Percentiles rank a stretch among this genome's conserved stretches.
Conservation (phyloP, 2,888 invertebrate genomes). For the Epinotia nisella region DNA sequence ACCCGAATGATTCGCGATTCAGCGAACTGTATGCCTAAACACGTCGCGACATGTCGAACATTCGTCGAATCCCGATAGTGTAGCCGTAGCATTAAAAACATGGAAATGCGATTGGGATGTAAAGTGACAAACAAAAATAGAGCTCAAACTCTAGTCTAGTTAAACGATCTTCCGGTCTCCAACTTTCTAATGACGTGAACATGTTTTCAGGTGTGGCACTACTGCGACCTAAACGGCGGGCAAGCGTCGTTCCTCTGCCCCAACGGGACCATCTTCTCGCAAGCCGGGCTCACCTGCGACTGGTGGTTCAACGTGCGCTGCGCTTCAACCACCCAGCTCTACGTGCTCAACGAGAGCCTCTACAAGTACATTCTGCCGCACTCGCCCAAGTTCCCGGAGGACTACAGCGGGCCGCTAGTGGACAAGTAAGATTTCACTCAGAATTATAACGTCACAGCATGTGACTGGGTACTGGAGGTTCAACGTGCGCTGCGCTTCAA, state of each 20-base stretch:
- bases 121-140: too few relatives aligned
- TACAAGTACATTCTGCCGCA: constrained; percentile 95
- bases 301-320: constrained; percentile 98
- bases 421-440: constrained; percentile 86
- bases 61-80: too few relatives aligned
- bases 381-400: constrained; percentile 95
- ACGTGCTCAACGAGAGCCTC: constrained; percentile 94
- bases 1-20: too few relatives aligned
- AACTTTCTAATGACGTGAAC: neutral
- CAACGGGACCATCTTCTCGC: constrained; percentile 95
- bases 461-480: constrained; percentile 97
- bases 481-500: constrained; percentile 89
- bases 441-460: neutral
- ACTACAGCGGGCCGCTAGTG: constrained; percentile 94
- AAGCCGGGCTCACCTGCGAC: constrained; percentile 94
- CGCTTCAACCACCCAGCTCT: constrained; percentile 91
- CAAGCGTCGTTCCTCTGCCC: constrained; percentile 96
- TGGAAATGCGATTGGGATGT: too few relatives aligned
- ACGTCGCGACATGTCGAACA: too few relatives aligned
- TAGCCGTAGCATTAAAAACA: too few relatives aligned
- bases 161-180: neutral
- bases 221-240: constrained; percentile 95
- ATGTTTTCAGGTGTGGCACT: constrained; percentile 92
- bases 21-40: too few relatives aligned
- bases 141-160: too few relatives aligned